These are phyloP conservation scores for Pantherophis alleghaniensis DNA, from an alignment of 2,797 vertebrate genomes.

Conservation along the genomic window DNA sequence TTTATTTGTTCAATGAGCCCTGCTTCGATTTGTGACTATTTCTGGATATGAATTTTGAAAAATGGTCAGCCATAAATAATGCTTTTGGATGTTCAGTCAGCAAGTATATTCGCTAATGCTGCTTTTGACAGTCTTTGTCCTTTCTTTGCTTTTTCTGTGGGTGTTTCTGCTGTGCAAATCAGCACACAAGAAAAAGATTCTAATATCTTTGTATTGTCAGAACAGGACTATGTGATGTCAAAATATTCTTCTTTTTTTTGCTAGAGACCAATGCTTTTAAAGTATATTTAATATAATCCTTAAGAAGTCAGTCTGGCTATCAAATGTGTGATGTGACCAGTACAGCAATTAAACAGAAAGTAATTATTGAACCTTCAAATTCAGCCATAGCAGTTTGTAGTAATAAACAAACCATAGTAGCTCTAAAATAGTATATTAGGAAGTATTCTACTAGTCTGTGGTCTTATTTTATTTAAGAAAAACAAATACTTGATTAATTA, in stretches of 20 bases:
- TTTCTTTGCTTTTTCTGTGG: constrained; percentile 74
- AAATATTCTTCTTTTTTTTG: neutral
- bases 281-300: constrained; percentile 1
- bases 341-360: neutral
- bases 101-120: constrained; percentile 54
- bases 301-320: constrained; percentile 62
- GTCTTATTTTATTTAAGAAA: neutral
- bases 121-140: constrained; percentile 61
- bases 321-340: constrained; percentile 20
- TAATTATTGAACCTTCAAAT: constrained; percentile 34
- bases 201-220: constrained; percentile 82
- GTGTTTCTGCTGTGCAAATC: constrained; percentile 86
- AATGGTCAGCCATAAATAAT: constrained; percentile 56
- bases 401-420: constrained; percentile 12
- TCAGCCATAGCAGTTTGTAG: constrained; percentile 25
- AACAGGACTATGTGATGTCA: constrained; percentile 59
- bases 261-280: constrained; percentile 32
- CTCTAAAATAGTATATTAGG: neutral
- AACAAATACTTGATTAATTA: neutral
- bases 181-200: constrained; percentile 84
- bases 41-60: constrained; percentile 56
- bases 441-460: neutral
- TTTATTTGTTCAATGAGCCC: constrained; percentile 66
- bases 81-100: constrained; percentile 56
- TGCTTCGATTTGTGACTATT: constrained; percentile 56